These are phyloP conservation scores for Apamea anceps DNA, from an alignment of 2,888 invertebrate species.

Conservation along the genomic window DNA sequence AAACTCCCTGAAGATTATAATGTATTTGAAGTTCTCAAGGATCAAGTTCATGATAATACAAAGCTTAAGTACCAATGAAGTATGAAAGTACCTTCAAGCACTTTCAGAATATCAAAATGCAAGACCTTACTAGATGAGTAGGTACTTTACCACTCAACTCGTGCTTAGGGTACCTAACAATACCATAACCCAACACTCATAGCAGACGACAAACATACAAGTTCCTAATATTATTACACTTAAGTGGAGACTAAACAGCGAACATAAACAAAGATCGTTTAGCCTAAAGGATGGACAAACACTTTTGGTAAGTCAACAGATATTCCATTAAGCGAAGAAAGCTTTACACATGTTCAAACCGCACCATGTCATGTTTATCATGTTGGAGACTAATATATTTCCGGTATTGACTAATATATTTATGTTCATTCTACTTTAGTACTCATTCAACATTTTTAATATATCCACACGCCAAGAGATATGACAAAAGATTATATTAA, in stretches of 20 bases:
- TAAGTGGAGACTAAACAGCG: slow-evolving; percentile 57
- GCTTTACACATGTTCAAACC: slow-evolving; percentile 51
- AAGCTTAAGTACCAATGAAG: slow-evolving; percentile 10
- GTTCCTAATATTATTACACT: slow-evolving; percentile 56
- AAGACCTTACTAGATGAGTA: slow-evolving; percentile 7
- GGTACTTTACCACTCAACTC: slow-evolving; percentile 24
- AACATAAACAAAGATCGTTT: slow-evolving; percentile 72
- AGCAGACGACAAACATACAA: slow-evolving; percentile 31
- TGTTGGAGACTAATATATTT: slow-evolving; percentile 35
- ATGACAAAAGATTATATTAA: slow-evolving; percentile 10
- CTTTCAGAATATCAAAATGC: slow-evolving; percentile 17
- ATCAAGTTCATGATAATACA: slow-evolving; percentile 4
- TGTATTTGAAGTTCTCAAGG: slow-evolving; percentile 5
- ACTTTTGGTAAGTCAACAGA: slow-evolving; percentile 74
- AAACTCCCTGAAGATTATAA: not conserved
- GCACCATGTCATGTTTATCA: slow-evolving; percentile 41
- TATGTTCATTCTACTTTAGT: too few species aligned
- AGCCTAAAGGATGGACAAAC: slow-evolving; percentile 68
- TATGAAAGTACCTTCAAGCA: slow-evolving; percentile 2
- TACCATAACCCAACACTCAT: slow-evolving; percentile 36
- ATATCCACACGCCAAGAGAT: not conserved
- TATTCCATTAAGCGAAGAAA: slow-evolving; percentile 78
- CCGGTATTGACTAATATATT: not conserved
- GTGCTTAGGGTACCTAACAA: slow-evolving; percentile 34
- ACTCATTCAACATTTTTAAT: too few species aligned